Percentiles rank a stretch among this genome's conserved stretches.
Evolutionary conservation across 1,140 invertebrate species (phyloP).

Genomic region (Potamilus streckersoni): DNA sequence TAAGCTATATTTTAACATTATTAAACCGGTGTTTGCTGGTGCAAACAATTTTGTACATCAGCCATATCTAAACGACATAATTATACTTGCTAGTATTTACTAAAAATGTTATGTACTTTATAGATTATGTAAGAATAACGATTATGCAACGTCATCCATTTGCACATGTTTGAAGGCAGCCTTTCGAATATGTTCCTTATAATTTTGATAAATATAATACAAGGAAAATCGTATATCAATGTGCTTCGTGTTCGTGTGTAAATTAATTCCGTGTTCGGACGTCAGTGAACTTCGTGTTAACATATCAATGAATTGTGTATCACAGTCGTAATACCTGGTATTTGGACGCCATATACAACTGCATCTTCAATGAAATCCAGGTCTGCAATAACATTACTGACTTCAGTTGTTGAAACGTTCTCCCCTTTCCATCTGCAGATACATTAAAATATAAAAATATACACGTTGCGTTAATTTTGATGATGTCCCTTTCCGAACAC

Average conservation of each 20-base stretch:
- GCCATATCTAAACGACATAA: no score
- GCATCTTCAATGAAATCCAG: conserved; percentile 39
- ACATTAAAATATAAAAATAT: background rate
- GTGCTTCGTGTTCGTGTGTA: background rate
- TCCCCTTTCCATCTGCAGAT: conserved; percentile 45
- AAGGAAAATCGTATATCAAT: background rate
- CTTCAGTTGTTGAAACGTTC: conserved; percentile 42
- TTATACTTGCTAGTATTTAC: no score
- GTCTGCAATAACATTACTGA: conserved; percentile 27
- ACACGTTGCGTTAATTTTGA: no score
- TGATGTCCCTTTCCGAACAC: no score
- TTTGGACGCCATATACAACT: conserved; percentile 42
- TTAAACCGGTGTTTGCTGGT: no score
- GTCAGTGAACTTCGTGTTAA: background rate
- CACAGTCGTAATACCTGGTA: conserved; percentile 24
- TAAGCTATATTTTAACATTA: no score
- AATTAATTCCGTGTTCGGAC: background rate
- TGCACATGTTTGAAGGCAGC: no score
- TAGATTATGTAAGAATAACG: no score
- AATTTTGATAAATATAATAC: background rate
- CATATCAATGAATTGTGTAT: background rate
- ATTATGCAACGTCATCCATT: no score
- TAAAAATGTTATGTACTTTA: no score
- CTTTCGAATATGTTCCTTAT: no score
- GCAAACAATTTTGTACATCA: no score